Base-by-base conservation (phyloP, 2,113 vertebrate species). In the Todiramphus saurophagus region DNA sequence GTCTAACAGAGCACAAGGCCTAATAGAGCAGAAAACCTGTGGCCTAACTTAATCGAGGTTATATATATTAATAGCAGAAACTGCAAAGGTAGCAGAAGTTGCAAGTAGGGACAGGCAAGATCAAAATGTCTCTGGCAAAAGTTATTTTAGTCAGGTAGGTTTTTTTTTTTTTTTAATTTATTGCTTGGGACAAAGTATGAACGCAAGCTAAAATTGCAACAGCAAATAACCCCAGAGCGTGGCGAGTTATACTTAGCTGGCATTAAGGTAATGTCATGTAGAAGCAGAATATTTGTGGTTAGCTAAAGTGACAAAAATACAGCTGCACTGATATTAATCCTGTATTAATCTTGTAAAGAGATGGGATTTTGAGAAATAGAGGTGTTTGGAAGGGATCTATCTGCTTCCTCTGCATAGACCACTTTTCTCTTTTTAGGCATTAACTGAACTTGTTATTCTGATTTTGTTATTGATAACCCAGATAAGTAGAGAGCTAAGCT, bases 251-350 rank as follows among this genome's bases (percentile, higher is more conserved):
- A 97, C 94, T 96, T 97, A 97, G 89, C 96, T 94, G 59, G 95
- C 96, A 96, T 97, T 97, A 97, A 96, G 96, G 89, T 97, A 96
- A 96, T 97, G 91, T 93, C 96, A 96, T 96, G 91, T 96, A 96
- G 93, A 97, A 92, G 93, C 91, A 94, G 93, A 96, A 96, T 97
- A 96, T 97, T 95, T 95, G 80, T 94, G 89, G 95, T 94, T 96
- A 95, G 94, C 96, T 97, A 93, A 96, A 96, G 62, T 96, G 93
- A 96, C 83, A 93, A 91, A 97, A 96, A 97, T 97, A 93, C 83
- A 87, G 89, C 96, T 93, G 93, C 91, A 89, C 83, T 96, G 91
- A 76, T 97, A 94, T 97, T 97, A 97, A 97, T 96, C 96, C 96
- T 91, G 51, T 78, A 84, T 96, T 97, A 97, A 97, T 96, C 96